Base-by-base conservation (phyloP, 2,797 vertebrate genomes). In the Lindbergichthys nudifrons region DNA sequence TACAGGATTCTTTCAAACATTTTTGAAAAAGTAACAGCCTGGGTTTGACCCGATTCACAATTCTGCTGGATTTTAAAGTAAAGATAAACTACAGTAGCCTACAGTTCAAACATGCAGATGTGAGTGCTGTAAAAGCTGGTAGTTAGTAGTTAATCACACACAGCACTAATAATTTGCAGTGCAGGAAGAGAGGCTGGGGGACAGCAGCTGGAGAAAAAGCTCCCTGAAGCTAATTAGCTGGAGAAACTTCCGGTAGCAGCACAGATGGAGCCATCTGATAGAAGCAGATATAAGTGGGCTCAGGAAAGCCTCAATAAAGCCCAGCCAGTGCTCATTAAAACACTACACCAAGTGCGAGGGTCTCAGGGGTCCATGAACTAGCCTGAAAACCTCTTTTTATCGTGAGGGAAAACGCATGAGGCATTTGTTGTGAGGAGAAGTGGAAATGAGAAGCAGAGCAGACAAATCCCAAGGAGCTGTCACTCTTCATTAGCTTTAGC, bases 401-500 rank as follows among this genome's bases (percentile, higher is more conserved):
- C 87, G 87, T 73, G 71, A 71, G 67, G 78, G 84, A 77, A 91
- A 88, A 82, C 39, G 76, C 71, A 79, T 85, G 76, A 89, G 87
- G 84, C 85, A 81, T 91, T 92, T 91, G 85, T 92, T 93, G 82
- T 81, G 84, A 91, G 84, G 84, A 92, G 91, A 93, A 91, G 82
- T 91, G 88, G 88, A 94, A 94, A 92, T 89, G 87, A 91, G 91
- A 94, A 89, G 80, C 88, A 86, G 84, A 81, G 81, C 88, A 82
- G 90, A 87, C 90, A 88, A 93, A 89, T 94, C 93, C 94, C 48
- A 81, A 87, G 88, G 93, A 91, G 92, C 93, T 93, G 94, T 94
- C 94, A 93, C 83, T 95, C 92, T 93, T 94, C 92, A 94, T 95
- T 95, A 95, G 84, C 86, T 93, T 90, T 85, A 90, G 83, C 82